Evolutionary conservation across 2,888 invertebrate genomes (phyloP).

Genomic region (Dynastes tityus): DNA sequence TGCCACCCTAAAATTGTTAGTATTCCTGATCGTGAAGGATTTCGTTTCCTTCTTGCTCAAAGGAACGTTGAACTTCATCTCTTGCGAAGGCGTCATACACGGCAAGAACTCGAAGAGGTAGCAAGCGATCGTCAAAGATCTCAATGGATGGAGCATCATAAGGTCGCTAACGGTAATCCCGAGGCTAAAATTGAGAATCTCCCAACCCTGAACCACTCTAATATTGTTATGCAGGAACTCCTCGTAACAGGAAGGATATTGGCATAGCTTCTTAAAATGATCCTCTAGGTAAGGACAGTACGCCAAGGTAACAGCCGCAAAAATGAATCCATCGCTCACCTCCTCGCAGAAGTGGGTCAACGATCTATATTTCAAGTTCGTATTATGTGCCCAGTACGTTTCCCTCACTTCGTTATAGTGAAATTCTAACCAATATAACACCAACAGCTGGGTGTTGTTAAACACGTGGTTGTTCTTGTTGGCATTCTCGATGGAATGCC

Average conservation of each 20-base stretch:
- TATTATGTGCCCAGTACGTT: slow-evolving; percentile 11
- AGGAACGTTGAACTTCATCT: slow-evolving; percentile 70
- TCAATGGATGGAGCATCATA: slow-evolving; percentile 72
- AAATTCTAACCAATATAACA: slow-evolving; percentile 69
- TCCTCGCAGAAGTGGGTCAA: slow-evolving; percentile 71
- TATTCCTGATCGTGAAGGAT: slow-evolving; percentile 69
- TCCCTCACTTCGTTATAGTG: slow-evolving; percentile 66
- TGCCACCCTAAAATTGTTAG: slow-evolving; percentile 56
- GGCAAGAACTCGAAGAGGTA: slow-evolving; percentile 74
- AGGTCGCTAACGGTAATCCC: slow-evolving; percentile 73
- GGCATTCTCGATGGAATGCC: not conserved
- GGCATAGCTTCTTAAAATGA: slow-evolving; percentile 70
- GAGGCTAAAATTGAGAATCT: slow-evolving; percentile 73
- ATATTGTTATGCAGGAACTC: slow-evolving; percentile 75
- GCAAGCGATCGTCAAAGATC: slow-evolving; percentile 74
- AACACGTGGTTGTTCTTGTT: slow-evolving; percentile 28
- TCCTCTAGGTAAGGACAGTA: slow-evolving; percentile 75
- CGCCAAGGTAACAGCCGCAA: slow-evolving; percentile 73
- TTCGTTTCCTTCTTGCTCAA: slow-evolving; percentile 70
- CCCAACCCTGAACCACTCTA: slow-evolving; percentile 73
- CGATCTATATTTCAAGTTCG: not conserved
- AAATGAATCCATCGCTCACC: slow-evolving; percentile 74
- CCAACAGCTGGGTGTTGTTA: slow-evolving; percentile 61
- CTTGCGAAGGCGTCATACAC: slow-evolving; percentile 71
- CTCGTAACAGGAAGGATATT: slow-evolving; percentile 65